A percentile compares a stretch with the other conserved stretches of the same genome.
These are phyloP conservation scores for Chiroxiphia lanceolata DNA, from an alignment of 2,797 vertebrate genomes.

Conservation along the genomic window DNA sequence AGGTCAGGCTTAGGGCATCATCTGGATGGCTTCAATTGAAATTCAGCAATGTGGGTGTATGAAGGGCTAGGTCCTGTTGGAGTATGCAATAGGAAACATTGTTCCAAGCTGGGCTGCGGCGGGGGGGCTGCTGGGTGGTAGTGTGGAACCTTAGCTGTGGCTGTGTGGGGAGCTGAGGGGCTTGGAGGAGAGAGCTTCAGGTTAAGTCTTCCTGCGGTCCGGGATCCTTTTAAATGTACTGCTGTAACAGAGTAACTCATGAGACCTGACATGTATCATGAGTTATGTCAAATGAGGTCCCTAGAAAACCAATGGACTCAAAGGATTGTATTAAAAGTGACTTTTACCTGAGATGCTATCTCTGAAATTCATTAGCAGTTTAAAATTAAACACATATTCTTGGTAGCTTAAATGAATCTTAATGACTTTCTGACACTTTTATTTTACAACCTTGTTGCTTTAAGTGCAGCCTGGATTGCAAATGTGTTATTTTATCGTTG, in stretches of 20 bases:
- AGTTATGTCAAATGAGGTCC: not conserved
- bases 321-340: not conserved
- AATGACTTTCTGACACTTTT: not conserved
- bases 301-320: not conserved
- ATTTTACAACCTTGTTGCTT: not conserved
- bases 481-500: not conserved
- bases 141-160: not conserved
- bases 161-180: rapidly evolving
- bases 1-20: not conserved
- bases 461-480: not conserved
- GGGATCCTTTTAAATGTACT: not conserved
- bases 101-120: not conserved
- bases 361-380: not conserved
- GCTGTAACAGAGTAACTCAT: rapidly evolving
- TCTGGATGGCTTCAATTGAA: not conserved
- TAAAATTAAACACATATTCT: not conserved
- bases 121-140: rapidly evolving
- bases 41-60: rapidly evolving
- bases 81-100: rapidly evolving
- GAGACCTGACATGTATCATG: not conserved
- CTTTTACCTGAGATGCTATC: not conserved
- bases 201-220: not conserved
- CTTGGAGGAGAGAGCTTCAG: not conserved
- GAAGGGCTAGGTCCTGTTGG: not conserved
- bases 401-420: not conserved